phyloP scores from a whole-genome alignment of 92 coral and sea anemone species.

The Pocillopora meandrina region DNA sequence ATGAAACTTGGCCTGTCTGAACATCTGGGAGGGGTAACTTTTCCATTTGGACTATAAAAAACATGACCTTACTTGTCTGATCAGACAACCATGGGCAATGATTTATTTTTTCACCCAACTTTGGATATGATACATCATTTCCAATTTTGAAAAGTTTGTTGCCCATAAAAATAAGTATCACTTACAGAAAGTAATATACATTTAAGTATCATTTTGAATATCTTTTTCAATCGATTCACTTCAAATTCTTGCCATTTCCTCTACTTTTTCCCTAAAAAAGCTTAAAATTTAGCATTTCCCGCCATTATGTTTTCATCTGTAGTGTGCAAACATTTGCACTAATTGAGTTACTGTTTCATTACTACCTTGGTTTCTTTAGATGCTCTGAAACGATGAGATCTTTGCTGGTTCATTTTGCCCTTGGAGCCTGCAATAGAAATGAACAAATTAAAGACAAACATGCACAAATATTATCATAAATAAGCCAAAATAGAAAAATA shows the following conservation, averaged over 20 bases:
- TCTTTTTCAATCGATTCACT: conserved; percentile 87
- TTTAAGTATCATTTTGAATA: background rate
- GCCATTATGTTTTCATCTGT: background rate
- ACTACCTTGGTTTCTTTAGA: conserved; percentile 93
- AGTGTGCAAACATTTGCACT: background rate
- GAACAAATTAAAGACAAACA: background rate
- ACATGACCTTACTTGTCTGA: background rate
- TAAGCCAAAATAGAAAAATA: background rate
- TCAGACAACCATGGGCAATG: background rate
- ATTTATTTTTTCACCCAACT: no score
- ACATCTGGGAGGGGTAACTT: no score
- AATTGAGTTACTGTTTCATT: background rate
- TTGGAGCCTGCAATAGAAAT: conserved; percentile 77
- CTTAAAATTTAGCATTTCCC: background rate
- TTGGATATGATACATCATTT: no score
- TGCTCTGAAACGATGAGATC: conserved; percentile 97
- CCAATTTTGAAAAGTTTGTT: no score
- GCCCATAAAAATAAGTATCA: no score
- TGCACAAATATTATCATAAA: background rate
- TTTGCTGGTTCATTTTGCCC: conserved; percentile 99
- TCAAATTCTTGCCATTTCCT: conserved; percentile 77
- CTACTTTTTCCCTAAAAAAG: conserved; percentile 78
- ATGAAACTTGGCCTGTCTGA: no score
- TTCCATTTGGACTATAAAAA: no score
- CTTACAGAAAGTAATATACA: background rate